Evolutionary conservation across 2,113 vertebrate genomes (phyloP), one percentile per base, ranked within the genome.

Genomic region (Sceloporus tristichus): DNA sequence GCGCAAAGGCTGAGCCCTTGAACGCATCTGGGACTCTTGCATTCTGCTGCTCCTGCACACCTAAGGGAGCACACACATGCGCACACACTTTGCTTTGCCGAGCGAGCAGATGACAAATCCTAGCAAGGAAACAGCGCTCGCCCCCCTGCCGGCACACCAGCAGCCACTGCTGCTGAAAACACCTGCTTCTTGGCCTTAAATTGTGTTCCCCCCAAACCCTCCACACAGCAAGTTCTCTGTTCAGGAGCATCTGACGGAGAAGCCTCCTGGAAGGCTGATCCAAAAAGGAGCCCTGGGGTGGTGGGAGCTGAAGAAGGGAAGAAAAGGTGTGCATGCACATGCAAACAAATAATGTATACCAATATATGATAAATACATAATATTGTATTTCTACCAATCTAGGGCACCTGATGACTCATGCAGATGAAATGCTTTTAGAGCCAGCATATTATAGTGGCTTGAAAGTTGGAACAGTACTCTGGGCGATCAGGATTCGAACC

Each of bases 221-320:
- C 14, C 21, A 1, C 1, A 1, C 56, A 2, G 91, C 65, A 14
- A 53, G 71, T 38, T 66, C 54, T 75, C 27, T 76, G 70, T 34
- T 76, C 27, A 8, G 42, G 56, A 87, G 38, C 68, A 21, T 14
- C 0, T 6, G 40, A 48, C 56, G 54, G 84, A 16, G 65, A 75
- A 79, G 83, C n/a, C 21, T 54, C 38, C 71, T 5, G 1, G 21
- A 14, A 18, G 21, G 77, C 59, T 29, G 34, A 87, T 90, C 73
- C 65, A 90, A 59, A 90, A 93, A 88, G 65, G 88, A 11, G 48
- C 0, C 86, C 89, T 85, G 89, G 88, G 42, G 0, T 6, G 76
- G 4, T 40, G 87, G 84, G 90, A 88, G 82, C 81, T 82, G 85
- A 14, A 11, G 91, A 91, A 91, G 94, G 92, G 85, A 9, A 23